Percentiles rank a stretch among this genome's conserved stretches.
Evolutionary conservation across 2,113 vertebrate species (phyloP).

Genomic region (Bos javanicus): DNA sequence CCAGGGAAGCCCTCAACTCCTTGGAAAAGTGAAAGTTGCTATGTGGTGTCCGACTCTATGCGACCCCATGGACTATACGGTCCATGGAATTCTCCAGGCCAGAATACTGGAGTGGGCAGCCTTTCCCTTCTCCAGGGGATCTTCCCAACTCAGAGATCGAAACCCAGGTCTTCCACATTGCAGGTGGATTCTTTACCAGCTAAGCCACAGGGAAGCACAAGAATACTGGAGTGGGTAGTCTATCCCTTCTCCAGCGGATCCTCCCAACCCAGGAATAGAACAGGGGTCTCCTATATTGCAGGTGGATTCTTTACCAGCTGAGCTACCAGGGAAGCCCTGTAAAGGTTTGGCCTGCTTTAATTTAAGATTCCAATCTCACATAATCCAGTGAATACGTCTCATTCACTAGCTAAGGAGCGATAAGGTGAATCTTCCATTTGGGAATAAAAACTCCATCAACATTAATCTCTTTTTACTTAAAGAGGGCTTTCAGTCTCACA

Average conservation of each 20-base stretch:
- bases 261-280: not conserved
- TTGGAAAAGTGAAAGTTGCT: not conserved
- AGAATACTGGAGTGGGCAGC: not conserved
- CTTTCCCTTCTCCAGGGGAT: not conserved
- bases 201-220: too few species aligned
- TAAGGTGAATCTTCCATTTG: not conserved
- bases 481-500: not conserved
- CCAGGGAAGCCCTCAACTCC: not conserved
- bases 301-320: not conserved
- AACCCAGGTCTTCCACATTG: not conserved
- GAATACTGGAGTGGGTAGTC: not conserved
- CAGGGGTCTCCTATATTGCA: not conserved
- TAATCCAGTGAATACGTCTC: not conserved
- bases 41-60: not conserved
- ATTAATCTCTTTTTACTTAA: not conserved
- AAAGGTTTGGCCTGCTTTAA: not conserved
- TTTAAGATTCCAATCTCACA: not conserved
- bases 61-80: not conserved
- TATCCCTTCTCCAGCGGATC: not conserved
- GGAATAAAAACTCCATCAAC: not conserved
- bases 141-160: not conserved
- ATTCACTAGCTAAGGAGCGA: not conserved
- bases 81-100: not conserved
- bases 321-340: not conserved
- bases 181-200: not conserved